Evolutionary conservation across 2,113 vertebrate genomes (phyloP).

Genomic region (Trachemys scripta): DNA sequence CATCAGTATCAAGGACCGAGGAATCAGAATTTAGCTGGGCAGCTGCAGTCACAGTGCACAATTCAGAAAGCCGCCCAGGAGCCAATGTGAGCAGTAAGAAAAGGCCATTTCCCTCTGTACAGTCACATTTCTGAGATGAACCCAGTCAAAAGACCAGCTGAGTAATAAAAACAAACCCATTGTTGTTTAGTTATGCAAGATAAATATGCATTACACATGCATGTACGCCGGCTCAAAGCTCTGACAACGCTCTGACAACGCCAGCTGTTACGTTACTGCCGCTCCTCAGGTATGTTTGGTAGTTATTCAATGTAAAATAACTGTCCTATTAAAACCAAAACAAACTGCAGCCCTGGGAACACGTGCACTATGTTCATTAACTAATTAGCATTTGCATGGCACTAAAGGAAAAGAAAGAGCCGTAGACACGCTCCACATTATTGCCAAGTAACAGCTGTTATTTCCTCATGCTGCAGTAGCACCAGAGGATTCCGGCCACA

Average conservation of each 20-base stretch:
- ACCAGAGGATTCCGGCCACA: accelerated
- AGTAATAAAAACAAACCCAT: not conserved
- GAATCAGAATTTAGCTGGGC: not conserved
- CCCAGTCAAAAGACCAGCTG: not conserved
- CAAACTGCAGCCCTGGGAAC: not conserved
- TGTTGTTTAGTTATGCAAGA: not conserved
- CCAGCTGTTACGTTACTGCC: not conserved
- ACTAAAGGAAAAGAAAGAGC: not conserved
- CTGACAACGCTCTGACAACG: not conserved
- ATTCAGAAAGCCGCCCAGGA: not conserved
- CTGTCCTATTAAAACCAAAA: not conserved
- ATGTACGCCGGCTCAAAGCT: not conserved
- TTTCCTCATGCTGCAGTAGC: not conserved
- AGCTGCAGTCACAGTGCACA: not conserved
- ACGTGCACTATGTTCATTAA: accelerated
- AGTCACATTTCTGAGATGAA: not conserved
- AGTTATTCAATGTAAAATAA: not conserved
- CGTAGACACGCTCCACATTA: not conserved
- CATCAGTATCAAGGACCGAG: not conserved
- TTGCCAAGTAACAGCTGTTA: accelerated
- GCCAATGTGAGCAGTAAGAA: too few species aligned
- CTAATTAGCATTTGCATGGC: not conserved
- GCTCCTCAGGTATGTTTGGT: not conserved
- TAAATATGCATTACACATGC: not conserved
- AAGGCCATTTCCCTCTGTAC: not conserved